phyloP scores from a whole-genome alignment of 1,140 invertebrate species.

The Amyelois transitella region DNA sequence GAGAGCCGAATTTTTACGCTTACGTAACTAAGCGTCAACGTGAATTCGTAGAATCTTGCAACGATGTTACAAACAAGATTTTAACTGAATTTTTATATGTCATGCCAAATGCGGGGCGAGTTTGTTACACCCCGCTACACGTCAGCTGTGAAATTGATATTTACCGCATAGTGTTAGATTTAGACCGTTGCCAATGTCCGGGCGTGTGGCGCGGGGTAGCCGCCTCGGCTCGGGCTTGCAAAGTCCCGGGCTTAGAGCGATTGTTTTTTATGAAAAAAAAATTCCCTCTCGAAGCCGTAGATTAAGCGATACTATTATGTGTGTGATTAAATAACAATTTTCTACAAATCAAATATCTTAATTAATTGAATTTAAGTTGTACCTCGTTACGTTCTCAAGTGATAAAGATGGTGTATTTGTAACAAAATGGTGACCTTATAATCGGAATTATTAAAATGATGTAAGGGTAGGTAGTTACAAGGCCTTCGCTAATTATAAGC shows the following conservation, averaged over 20 bases:
- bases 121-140: not conserved
- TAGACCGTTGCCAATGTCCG: conserved; percentile 2
- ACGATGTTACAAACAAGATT: conserved; percentile 33
- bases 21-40: conserved; percentile 14
- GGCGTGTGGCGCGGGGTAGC: conserved; percentile 1
- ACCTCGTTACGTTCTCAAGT: conserved; percentile 53
- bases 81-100: conserved; percentile 38
- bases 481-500: conserved; percentile 60
- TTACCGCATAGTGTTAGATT: conserved; percentile 6
- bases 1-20: conserved; percentile 43
- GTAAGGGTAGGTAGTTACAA: conserved; percentile 68
- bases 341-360: conserved; percentile 59
- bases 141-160: conserved; percentile 3
- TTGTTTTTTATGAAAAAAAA: conserved; percentile 9
- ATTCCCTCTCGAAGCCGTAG: conserved; percentile 56
- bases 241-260: not conserved
- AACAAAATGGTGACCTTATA: conserved; percentile 65
- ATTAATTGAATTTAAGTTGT: conserved; percentile 48
- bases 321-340: conserved; percentile 63
- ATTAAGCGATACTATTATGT: conserved; percentile 56
- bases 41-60: conserved; percentile 54
- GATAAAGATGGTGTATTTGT: conserved; percentile 62
- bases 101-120: conserved; percentile 5
- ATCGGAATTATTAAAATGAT: conserved; percentile 65
- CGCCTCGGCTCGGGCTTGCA: not conserved